Conservation (phyloP, 2,797 vertebrate species). For the Melanogrammus aeglefinus region DNA sequence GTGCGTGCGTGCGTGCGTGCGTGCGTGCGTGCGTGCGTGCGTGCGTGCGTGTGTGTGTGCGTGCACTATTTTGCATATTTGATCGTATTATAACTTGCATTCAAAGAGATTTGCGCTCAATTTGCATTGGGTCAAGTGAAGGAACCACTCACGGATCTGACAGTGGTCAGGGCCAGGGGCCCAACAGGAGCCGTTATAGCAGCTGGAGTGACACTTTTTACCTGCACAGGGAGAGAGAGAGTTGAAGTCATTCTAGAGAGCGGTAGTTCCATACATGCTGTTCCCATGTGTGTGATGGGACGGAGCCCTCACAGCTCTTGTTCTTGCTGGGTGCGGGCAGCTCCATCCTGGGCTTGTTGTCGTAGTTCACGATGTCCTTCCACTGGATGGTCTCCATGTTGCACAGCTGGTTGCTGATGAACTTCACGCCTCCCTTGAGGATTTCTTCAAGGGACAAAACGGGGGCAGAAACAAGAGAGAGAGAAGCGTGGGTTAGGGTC, state of each 20-base stretch:
- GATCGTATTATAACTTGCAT: too few relatives aligned
- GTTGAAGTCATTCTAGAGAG: not conserved
- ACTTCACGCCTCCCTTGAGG: constrained; percentile 84
- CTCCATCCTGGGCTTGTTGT: constrained; percentile 55
- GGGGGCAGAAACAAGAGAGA: constrained; percentile 4
- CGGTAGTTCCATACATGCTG: not conserved
- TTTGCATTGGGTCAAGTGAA: not conserved
- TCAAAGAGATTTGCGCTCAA: too few relatives aligned
- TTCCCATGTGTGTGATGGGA: not conserved
- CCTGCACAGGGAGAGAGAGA: constrained; percentile 65
- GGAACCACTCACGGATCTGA: constrained; percentile 83
- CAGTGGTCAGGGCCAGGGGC: constrained; percentile 83
- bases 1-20: not conserved
- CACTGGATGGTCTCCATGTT: constrained; percentile 87
- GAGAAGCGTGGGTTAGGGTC: not conserved
- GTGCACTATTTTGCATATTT: too few relatives aligned
- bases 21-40: not conserved
- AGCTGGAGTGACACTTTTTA: constrained; percentile 79
- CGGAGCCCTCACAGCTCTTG: constrained; percentile 73
- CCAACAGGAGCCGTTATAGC: constrained; percentile 90
- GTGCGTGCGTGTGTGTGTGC: too few relatives aligned
- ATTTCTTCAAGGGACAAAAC: constrained; percentile 77
- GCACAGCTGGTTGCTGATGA: constrained; percentile 81
- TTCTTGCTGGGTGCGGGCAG: constrained; percentile 26
- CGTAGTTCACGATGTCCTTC: constrained; percentile 81